Conservation (phyloP, 2,113 vertebrate genomes). For the Petrocephalus zakoni region DNA sequence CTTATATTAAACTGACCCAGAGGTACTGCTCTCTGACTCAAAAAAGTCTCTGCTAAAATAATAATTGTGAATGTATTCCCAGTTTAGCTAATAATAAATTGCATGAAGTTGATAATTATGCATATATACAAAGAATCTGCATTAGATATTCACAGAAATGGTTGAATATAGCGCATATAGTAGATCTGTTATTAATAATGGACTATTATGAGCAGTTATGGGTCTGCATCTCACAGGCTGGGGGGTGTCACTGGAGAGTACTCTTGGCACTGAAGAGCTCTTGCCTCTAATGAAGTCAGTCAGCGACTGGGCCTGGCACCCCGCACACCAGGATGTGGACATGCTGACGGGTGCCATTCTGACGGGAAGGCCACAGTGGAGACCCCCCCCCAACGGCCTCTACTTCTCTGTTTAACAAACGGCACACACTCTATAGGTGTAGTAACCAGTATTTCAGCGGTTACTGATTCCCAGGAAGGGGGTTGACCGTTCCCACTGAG, state of each 20-base stretch:
- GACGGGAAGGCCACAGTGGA: not conserved
- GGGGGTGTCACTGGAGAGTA: not conserved
- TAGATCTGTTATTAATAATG: not conserved
- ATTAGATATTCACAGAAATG: not conserved
- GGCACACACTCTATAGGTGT: not conserved
- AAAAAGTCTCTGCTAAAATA: not conserved
- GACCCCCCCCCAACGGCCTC: not conserved
- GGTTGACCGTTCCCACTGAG: not conserved
- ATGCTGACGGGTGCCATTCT: not conserved
- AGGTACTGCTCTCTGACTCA: not conserved
- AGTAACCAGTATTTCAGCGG: not conserved
- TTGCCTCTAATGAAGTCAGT: not conserved
- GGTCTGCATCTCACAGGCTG: not conserved
- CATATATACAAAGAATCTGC: not conserved
- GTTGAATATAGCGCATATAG: not conserved
- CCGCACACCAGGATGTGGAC: not conserved
- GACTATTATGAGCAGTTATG: not conserved
- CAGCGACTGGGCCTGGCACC: not conserved
- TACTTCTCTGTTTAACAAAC: not conserved
- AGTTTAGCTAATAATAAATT: not conserved
- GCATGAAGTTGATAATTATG: not conserved
- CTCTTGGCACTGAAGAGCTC: not conserved
- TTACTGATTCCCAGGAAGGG: not conserved
- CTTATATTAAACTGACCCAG: not conserved
- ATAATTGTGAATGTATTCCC: not conserved